Conservation (phyloP, 37 sponge, comb jelly and placozoan species). For the Axinella damicornis region DNA sequence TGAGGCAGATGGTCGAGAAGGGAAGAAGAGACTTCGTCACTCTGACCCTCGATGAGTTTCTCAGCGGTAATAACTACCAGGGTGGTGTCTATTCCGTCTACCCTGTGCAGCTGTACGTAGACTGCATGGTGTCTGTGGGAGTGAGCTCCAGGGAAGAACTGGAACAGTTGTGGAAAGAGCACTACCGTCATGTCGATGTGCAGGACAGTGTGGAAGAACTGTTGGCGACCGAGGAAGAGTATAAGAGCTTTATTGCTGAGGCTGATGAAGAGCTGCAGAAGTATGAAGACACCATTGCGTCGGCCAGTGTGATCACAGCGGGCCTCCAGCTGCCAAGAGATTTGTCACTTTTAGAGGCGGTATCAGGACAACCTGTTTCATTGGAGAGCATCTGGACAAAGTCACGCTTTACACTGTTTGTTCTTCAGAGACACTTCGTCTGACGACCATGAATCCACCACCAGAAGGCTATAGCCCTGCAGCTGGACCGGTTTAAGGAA, state of each 20-base stretch:
- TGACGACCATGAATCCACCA: conserved; percentile 74
- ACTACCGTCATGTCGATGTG: conserved; percentile 23
- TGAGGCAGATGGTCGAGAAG: too few species aligned
- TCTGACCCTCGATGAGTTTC: too few species aligned
- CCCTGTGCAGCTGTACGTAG: conserved; percentile 18
- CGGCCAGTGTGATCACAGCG: background rate
- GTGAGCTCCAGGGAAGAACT: conserved; percentile 31
- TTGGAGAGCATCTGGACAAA: background rate
- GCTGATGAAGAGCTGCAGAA: conserved; percentile 5
- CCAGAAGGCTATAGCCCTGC: too few species aligned
- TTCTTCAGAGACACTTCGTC: conserved; percentile 54
- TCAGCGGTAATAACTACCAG: too few species aligned
- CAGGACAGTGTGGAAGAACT: conserved; percentile 24
- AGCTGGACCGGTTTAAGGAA: too few species aligned
- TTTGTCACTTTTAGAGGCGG: conserved; percentile 21
- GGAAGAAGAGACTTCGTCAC: too few species aligned
- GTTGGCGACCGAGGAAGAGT: conserved; percentile 34
- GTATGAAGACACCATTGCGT: conserved; percentile 12
- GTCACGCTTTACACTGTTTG: conserved; percentile 39
- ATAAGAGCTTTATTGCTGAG: background rate
- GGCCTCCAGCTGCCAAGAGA: background rate
- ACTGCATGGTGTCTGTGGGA: conserved; percentile 10
- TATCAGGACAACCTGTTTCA: background rate
- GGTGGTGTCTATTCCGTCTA: too few species aligned
- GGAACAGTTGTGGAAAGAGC: conserved; percentile 1